Conservation (phyloP, 2,113 vertebrate genomes). For the Amphiprion percula region DNA sequence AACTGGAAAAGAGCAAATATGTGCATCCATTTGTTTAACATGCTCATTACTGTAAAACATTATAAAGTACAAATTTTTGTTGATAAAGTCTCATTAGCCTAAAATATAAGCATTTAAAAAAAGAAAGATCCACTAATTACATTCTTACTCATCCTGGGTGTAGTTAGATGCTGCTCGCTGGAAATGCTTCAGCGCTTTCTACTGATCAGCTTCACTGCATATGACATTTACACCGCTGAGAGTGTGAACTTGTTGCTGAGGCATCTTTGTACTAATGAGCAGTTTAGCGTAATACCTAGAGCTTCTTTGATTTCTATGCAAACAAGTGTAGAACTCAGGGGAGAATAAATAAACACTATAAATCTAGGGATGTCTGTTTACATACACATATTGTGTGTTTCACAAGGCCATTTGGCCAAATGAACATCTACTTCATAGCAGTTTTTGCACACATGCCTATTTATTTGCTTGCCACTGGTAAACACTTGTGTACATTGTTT, state of each 20-base stretch:
- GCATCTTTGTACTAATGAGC: conserved; percentile 5
- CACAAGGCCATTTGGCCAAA: no score
- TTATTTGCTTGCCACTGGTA: no score
- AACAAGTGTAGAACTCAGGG: background rate
- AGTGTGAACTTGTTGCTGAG: background rate
- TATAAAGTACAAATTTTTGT: no score
- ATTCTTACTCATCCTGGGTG: background rate
- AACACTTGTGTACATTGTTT: no score
- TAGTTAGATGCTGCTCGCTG: background rate
- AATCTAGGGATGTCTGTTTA: background rate
- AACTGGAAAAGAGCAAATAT: no score
- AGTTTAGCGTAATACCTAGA: background rate
- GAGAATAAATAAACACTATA: background rate
- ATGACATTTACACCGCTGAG: conserved; percentile 1
- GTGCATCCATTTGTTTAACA: no score
- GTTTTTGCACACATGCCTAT: no score
- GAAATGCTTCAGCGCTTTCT: background rate
- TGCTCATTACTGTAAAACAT: no score
- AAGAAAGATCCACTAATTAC: background rate
- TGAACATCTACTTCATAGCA: no score
- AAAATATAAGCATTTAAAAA: no score
- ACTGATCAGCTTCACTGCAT: background rate
- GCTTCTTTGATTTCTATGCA: background rate
- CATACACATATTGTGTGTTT: no score
- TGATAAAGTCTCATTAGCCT: no score